These are phyloP conservation scores for Pachypsylla venusta DNA, from an alignment of 1,140 invertebrate species.

Conservation along the genomic window DNA sequence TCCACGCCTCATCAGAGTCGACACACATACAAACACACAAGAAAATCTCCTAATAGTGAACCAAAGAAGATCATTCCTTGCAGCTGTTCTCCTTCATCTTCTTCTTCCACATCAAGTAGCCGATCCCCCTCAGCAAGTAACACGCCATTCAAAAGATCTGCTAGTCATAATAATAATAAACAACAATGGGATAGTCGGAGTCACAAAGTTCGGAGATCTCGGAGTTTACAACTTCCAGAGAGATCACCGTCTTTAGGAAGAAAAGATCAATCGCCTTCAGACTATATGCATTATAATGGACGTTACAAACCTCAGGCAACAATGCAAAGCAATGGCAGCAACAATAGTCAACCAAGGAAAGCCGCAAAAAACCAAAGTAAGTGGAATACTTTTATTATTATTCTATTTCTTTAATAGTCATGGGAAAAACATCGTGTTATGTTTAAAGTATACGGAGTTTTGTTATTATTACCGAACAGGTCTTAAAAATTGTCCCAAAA, in stretches of 20 bases:
- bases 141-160: slow-evolving; percentile 17
- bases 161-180: slow-evolving; percentile 14
- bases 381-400: too few species aligned
- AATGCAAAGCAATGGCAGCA: neutral
- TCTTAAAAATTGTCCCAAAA: too few species aligned
- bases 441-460: too few species aligned
- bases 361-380: neutral
- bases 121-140: slow-evolving; percentile 13
- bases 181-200: slow-evolving; percentile 29
- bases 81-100: neutral
- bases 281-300: neutral
- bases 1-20: slow-evolving; percentile 24
- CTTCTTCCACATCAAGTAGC: slow-evolving; percentile 11
- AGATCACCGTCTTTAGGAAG: neutral
- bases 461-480: too few species aligned
- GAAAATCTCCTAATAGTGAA: slow-evolving; percentile 16
- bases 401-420: too few species aligned
- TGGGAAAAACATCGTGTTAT: too few species aligned
- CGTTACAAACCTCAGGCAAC: neutral
- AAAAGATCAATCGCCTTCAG: slow-evolving; percentile 2
- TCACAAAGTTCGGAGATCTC: slow-evolving; percentile 35
- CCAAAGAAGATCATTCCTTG: slow-evolving; percentile 25
- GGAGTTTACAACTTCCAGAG: slow-evolving; percentile 28
- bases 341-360: neutral
- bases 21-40: slow-evolving; percentile 28